These are phyloP conservation scores for Cetonia aurata DNA, from an alignment of 2,888 invertebrate species.

Conservation along the genomic window DNA sequence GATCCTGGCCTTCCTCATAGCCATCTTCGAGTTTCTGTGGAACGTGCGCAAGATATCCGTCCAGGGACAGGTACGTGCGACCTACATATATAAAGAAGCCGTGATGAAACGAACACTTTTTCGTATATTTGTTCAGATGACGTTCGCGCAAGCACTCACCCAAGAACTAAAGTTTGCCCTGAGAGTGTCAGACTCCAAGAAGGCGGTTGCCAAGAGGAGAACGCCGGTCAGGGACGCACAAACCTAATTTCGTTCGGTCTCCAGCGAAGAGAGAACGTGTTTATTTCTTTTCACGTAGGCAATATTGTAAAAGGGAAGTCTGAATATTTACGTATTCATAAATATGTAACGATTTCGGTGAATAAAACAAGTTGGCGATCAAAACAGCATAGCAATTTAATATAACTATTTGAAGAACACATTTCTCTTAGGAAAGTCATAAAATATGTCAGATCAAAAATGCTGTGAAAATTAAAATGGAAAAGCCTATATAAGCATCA, in stretches of 20 bases:
- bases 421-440: no score
- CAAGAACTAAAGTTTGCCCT: conserved; percentile 80
- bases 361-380: no score
- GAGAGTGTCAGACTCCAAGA: conserved; percentile 79
- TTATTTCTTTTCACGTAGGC: no score
- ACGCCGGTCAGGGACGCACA: not conserved
- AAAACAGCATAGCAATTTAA: no score
- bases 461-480: no score
- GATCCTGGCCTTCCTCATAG: conserved; percentile 77
- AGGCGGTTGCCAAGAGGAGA: conserved; percentile 67
- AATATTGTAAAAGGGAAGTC: no score
- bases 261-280: no score
- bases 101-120: not conserved
- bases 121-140: conserved; percentile 69
- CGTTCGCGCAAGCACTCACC: conserved; percentile 76
- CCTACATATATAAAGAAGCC: not conserved
- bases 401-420: no score
- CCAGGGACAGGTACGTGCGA: conserved; percentile 76
- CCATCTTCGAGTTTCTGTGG: conserved; percentile 87
- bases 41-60: conserved; percentile 84
- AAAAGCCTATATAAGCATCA: no score
- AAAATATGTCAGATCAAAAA: no score
- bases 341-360: no score
- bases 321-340: no score
- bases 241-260: conserved; percentile 14